Conservation (phyloP, 2,888 invertebrate genomes). For the Drosophila peninsularis region DNA sequence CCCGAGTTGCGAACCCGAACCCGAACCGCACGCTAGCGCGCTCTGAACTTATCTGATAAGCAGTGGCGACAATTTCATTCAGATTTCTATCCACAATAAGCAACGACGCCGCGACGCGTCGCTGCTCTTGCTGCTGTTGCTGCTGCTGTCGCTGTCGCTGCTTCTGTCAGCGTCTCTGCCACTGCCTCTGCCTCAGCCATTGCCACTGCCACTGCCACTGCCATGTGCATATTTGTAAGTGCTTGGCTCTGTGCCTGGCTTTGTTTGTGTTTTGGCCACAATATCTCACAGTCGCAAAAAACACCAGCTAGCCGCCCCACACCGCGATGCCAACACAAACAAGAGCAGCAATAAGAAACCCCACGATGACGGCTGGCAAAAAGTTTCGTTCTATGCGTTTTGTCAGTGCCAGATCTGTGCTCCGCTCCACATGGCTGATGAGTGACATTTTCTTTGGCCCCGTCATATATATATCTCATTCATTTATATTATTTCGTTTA, state of each 20-base stretch:
- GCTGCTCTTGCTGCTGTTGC: slow-evolving; percentile 17
- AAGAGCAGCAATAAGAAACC: slow-evolving; percentile 32
- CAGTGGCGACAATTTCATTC: slow-evolving; percentile 74
- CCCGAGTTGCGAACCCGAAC: slow-evolving; percentile 17
- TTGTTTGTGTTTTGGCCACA: slow-evolving; percentile 55
- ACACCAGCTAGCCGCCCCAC: slow-evolving; percentile 9
- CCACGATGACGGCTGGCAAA: slow-evolving; percentile 30
- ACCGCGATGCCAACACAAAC: slow-evolving; percentile 32
- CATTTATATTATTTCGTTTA: slow-evolving; percentile 77
- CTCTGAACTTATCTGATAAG: slow-evolving; percentile 77
- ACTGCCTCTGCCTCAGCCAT: slow-evolving; percentile 1
- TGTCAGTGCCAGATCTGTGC: slow-evolving; percentile 43
- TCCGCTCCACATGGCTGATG: slow-evolving; percentile 44
- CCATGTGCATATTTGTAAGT: slow-evolving; percentile 53
- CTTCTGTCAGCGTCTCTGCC: background rate
- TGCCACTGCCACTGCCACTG: background rate
- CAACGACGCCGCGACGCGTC: slow-evolving; percentile 31
- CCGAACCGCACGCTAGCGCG: slow-evolving; percentile 63
- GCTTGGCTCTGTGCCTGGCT: slow-evolving; percentile 27
- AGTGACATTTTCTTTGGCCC: slow-evolving; percentile 62
- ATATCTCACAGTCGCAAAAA: slow-evolving; percentile 52
- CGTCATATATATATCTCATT: slow-evolving; percentile 53
- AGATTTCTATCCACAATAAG: slow-evolving; percentile 70
- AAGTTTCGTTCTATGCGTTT: slow-evolving; percentile 59
- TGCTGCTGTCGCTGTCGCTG: slow-evolving; percentile 16